A percentile compares a stretch with the other conserved stretches of the same genome.
Evolutionary conservation across 2,797 vertebrate species (phyloP).

Genomic region (Sebastes hopkinsi): DNA sequence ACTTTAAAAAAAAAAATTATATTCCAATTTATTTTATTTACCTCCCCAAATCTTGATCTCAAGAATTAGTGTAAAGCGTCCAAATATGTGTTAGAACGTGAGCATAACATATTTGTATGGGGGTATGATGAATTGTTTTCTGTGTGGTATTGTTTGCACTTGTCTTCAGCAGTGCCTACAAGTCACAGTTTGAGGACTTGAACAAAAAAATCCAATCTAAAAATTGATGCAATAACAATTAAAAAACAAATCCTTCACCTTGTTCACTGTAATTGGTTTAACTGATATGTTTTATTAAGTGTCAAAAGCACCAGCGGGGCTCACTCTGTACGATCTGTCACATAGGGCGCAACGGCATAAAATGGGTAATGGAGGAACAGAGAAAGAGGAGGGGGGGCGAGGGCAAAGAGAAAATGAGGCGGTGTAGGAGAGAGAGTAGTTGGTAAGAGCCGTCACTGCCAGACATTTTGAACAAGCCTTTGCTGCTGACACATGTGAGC

Average conservation of each 20-base stretch:
- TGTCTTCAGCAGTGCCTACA: neutral
- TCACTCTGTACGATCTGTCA: slow-evolving; percentile 48
- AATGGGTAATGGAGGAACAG: slow-evolving; percentile 38
- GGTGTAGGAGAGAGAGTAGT: slow-evolving; percentile 3
- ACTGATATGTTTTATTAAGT: slow-evolving; percentile 77
- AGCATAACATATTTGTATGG: neutral
- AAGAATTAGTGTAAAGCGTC: neutral
- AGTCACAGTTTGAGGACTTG: neutral
- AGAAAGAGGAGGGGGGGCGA: neutral
- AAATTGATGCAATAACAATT: slow-evolving; percentile 21
- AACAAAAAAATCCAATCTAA: neutral
- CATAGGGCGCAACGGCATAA: slow-evolving; percentile 28
- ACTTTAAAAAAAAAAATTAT: neutral
- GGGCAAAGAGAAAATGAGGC: neutral
- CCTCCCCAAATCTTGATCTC: neutral
- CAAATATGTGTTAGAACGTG: neutral
- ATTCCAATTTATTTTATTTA: neutral
- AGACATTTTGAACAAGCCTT: slow-evolving; percentile 62
- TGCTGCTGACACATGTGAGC: slow-evolving; percentile 66
- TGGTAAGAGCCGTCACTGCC: slow-evolving; percentile 46
- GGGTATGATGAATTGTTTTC: neutral
- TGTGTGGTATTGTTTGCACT: neutral
- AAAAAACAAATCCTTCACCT: slow-evolving; percentile 50
- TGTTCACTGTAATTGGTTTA: slow-evolving; percentile 69
- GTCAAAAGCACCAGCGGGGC: slow-evolving; percentile 73